phyloP scores from a whole-genome alignment of 2,797 vertebrate genomes.

The Oreochromis mossambicus region DNA sequence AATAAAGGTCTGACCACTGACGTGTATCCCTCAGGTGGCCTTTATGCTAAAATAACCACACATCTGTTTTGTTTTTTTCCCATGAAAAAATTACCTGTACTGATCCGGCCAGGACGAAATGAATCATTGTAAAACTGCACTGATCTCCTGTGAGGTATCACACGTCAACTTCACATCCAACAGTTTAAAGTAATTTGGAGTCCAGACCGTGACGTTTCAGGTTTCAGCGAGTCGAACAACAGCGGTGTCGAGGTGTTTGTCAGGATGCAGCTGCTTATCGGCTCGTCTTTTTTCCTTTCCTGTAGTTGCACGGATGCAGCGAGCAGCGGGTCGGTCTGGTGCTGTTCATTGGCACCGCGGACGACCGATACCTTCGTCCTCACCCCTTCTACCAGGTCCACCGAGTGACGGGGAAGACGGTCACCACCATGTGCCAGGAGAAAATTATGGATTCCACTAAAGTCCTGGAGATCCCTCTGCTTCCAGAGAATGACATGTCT shows the following conservation, averaged over 20 bases:
- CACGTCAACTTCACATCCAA: not conserved
- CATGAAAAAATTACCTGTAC: not conserved
- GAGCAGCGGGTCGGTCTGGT: slow-evolving; percentile 87
- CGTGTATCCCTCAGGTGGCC: not conserved
- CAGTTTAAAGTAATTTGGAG: not conserved
- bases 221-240: no score
- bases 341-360: slow-evolving; percentile 93
- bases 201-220: not conserved
- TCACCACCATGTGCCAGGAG: slow-evolving; percentile 90
- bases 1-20: not conserved
- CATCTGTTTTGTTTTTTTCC: not conserved
- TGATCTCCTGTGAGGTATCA: not conserved
- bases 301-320: slow-evolving; percentile 84
- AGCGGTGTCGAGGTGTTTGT: not conserved
- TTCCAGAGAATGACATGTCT: slow-evolving; percentile 91
- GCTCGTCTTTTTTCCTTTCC: not conserved
- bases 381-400: slow-evolving; percentile 98
- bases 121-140: not conserved
- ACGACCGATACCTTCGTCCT: slow-evolving; percentile 87
- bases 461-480: slow-evolving; percentile 90
- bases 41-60: not conserved
- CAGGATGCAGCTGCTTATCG: not conserved
- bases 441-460: slow-evolving; percentile 83
- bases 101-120: fast-evolving
- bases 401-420: slow-evolving; percentile 95